Base-by-base conservation (phyloP, 2,113 vertebrate genomes). In the Eclectus roratus region DNA sequence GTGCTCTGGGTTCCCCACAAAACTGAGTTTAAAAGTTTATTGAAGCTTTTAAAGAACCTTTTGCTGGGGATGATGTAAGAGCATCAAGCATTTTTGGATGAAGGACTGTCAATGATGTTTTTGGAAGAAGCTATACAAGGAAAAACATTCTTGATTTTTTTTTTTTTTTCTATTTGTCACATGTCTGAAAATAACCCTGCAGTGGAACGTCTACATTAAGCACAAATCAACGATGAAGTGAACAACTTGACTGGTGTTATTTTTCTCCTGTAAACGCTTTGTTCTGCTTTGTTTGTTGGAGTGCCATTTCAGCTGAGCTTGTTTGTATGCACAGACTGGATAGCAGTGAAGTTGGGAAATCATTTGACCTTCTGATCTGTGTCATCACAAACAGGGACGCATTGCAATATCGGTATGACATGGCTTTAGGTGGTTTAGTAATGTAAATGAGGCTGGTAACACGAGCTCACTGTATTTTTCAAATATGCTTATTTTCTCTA, bases 391-490 rank as follows among this genome's bases (percentile, higher is more conserved):
- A 4, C 44, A 46, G 53, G 25, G 71, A 63, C 39, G 8, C 35
- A 1, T 52, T 65, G 80, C 13, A 7, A 31, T 86, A 79, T 69
- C 24, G 73, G 77, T 84, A 60, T 92, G 86, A 72, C 76, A 28
- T 49, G 80, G 63, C 82, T 96, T 81, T 81, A 81, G 80, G 77
- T 82, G 70, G 47, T 81, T 96, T 87, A 79, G 88, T 47, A 87
- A 65, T 2, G 1, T 69, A 84, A 88, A 69, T 43, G 50, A 86
- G 60, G 39, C 80, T 84, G 24, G 88, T 94, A 93, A 91, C 37
- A n/a, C 90, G 89, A 97, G 76, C 73, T 86, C 53, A 33, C 12
- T 64, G 10, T 96, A 55, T 43, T 72, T 66, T 73, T 69, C 52
- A 68, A 71, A 64, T 58, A 37, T n/a, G 15, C 61, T 65, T 84